Base-by-base conservation (phyloP, 2,797 vertebrate species). In the Coracias cyanogaster region DNA sequence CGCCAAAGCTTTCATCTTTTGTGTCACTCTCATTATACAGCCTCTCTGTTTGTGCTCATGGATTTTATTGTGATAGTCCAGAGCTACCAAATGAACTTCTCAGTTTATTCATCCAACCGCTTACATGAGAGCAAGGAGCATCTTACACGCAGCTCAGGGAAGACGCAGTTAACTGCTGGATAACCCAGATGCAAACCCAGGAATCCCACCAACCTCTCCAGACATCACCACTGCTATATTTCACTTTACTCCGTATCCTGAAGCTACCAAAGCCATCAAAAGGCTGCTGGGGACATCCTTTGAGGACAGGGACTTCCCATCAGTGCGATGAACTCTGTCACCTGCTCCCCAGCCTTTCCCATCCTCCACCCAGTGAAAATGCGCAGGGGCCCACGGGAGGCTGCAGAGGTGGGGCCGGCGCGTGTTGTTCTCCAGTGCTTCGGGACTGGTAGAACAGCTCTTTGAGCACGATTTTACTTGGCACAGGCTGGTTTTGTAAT, bases 371-470 rank as follows among this genome's bases (percentile, higher is more conserved):
- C 81, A 14, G 51, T 1, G 45, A 26, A 33, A 77, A 67, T 4
- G 66, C 2, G 29, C 86, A 82, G 89, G 83, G 89, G 83, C 92
- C 66, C 1, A 3, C n/a, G 10, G 84, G 82, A 95, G 57, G 71
- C 78, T 74, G 89, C 89, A 74, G 94, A 96, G 92, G 94, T 95
- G 95, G 91, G 94, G 95, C 95, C 0, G 2, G 64, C 4, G 2
- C 5, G 7, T 67, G 89, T 82, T 96, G 88, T 89, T 94, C 92
- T 81, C 65, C 76, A 82, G 57, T 5, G 12, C 81, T 91, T 87
- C 3, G 39, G 67, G 94, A 96, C 94, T 96, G 94, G 95, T 95
- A 93, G 95, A 96, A 85, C 94, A 95, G 96, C 94, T 91, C 92
- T 96, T 71, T 28, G 94, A 97, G 84, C 86, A 93, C 35, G 45